Base-by-base conservation (phyloP, 2,888 invertebrate genomes). In the Synergus japonicus region DNA sequence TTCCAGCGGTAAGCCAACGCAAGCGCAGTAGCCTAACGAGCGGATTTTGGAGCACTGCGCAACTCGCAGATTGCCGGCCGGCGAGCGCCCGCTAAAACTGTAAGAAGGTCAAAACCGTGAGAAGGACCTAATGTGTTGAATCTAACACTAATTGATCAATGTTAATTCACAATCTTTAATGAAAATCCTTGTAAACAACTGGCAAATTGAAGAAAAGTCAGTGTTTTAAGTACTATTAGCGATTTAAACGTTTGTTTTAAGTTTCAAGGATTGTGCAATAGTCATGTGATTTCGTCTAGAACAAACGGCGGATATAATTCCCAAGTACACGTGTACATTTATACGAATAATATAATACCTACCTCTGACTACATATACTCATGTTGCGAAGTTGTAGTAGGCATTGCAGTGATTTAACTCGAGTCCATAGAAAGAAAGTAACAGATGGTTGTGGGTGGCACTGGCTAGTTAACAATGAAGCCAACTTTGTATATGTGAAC, bases 401-500 rank as follows among this genome's bases (percentile, higher is more conserved):
- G 77, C 79, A 81, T 79, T 63, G 78, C 60, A 82, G 84, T 87
- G 88, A 89, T 88, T 88, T 86, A 88, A 85, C 87, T 81, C 81
- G 80, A 85, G 85, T 82, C 81, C 82, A 79, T 82, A 77, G 82
- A 88, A 89, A 88, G 88, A 89, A 88, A 88, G 88, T 87, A 88
- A 88, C 85, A 86, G 86, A 89, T 86, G 86, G 81, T 87, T 84
- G 89, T 89, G 87, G 88, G 89, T 89, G 88, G 88, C 83, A 85
- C 84, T 85, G 85, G 84, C 81, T 83, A 81, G 79, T 86, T 81
- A 86, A 88, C 88, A 87, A 88, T 89, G 86, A 85, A 85, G 82
- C 83, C 79, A 78, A 79, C 81, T 80, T 82, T 83, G 76, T 63
- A 54, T 54, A 54, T n/a, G 49, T 41, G 54, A n/a, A n/a, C n/a